Evolutionary conservation across 2,797 vertebrate species (phyloP), one percentile per base, ranked within the genome.

Genomic region (Pseudomugil tenellus): DNA sequence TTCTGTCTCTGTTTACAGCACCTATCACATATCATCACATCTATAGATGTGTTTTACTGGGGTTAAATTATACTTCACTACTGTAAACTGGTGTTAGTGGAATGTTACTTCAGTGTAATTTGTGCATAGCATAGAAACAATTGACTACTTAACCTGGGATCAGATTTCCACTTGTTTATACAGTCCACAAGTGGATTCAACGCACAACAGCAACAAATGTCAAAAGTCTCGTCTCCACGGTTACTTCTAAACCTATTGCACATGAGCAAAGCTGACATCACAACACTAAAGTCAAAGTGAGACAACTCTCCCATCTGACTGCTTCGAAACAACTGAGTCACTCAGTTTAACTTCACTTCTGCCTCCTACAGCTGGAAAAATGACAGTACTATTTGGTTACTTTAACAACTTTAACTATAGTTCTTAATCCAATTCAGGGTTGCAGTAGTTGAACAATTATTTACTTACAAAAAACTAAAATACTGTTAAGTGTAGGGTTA

Each of bases 261-360:
- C n/a, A n/a, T n/a, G n/a, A n/a, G n/a, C 52, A 63, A 58, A 56
- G 2, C 25, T 64, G 37, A 72, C 53, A 52, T 74, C 58, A 56
- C 49, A 58, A 25, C 59, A 12, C 32, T 73, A 63, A 19, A 57
- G 74, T 64, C 29, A 16, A 71, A 48, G 25, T 58, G 77, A 48
- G 66, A 70, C 34, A 48, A 28, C 48, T 71, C 51, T 54, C 21
- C 29, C 28, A 19, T 2, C 19, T 4, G 8, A 53, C 25, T 26
- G 13, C 11, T 17, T n/a, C 32, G n/a, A 67, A 78, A 79, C 56
- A 13, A 57, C 63, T 77, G 60, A 59, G 51, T 65, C 35, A 26
- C 21, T 13, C 41, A 49, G 39, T 74, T 61, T 70, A 25, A 74
- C 73, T 65, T 63, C 19, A 23, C n/a, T 59, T 62, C 39, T 39